phyloP scores from a whole-genome alignment of 2,113 vertebrate genomes.

The Esox niger region DNA sequence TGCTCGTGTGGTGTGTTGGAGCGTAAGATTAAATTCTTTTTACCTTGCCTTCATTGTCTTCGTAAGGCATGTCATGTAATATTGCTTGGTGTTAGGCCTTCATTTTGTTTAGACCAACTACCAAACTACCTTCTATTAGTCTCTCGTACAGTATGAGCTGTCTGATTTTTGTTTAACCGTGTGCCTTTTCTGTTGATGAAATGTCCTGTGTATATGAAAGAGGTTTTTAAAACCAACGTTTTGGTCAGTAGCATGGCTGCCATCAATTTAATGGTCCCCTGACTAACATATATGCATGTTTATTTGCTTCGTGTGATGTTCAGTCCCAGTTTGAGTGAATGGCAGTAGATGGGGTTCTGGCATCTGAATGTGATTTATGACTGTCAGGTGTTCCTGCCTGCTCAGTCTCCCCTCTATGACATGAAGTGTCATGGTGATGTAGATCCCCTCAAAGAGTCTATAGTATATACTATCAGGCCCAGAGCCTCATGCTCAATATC shows the following conservation, averaged over 20 bases:
- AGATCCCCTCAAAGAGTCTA: slow-evolving; percentile 21
- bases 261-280: neutral
- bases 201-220: too few relatives aligned
- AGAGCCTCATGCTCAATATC: neutral
- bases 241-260: neutral
- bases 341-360: neutral
- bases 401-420: slow-evolving; percentile 13
- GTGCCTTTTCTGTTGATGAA: neutral
- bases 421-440: slow-evolving; percentile 8
- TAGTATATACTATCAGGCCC: too few relatives aligned
- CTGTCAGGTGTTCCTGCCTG: slow-evolving; percentile 17
- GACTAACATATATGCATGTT: neutral
- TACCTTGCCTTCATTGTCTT: slow-evolving; percentile 16
- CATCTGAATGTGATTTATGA: slow-evolving; percentile 22
- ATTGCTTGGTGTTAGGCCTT: neutral
- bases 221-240: too few relatives aligned
- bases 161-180: neutral
- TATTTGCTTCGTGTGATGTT: neutral
- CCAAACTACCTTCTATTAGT: neutral
- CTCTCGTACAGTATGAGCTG: neutral
- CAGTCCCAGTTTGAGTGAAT: neutral
- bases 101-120: neutral
- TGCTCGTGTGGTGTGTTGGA: slow-evolving; percentile 81
- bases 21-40: slow-evolving; percentile 76
- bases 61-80: neutral